phyloP scores from a whole-genome alignment of 1,140 invertebrate genomes.

The Oryzaephilus surinamensis region DNA sequence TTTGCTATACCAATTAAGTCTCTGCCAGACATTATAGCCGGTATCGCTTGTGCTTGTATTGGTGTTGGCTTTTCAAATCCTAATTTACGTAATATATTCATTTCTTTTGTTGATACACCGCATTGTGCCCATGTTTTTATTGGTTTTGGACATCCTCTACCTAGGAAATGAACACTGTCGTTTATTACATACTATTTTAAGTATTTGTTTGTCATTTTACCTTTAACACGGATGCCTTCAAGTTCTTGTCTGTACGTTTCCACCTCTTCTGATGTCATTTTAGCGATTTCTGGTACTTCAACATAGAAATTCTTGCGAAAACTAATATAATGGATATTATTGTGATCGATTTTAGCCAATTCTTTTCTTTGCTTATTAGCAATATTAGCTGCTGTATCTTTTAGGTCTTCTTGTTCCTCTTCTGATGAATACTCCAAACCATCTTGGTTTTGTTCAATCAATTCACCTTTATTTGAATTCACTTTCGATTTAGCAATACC shows the following conservation, averaged over 20 bases:
- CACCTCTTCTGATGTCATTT: conserved; percentile 85
- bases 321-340: conserved; percentile 68
- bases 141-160: conserved; percentile 44
- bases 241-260: conserved; percentile 73
- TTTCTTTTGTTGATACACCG: conserved; percentile 92
- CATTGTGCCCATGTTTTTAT: conserved; percentile 90
- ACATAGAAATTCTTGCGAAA: conserved; percentile 97
- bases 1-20: conserved; percentile 99
- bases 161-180: conserved; percentile 38
- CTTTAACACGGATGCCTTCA: conserved; percentile 78
- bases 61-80: conserved; percentile 96
- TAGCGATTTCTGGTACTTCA: conserved; percentile 70
- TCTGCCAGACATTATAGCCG: conserved; percentile 94
- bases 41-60: conserved; percentile 97
- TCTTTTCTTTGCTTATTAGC: conserved; percentile 85
- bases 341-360: conserved; percentile 80
- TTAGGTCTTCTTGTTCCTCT: conserved; percentile 90
- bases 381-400: conserved; percentile 79
- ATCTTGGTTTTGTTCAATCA: conserved; percentile 96
- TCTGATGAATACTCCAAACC: conserved; percentile 95
- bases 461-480: conserved; percentile 70
- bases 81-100: conserved; percentile 88
- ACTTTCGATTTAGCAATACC: conserved; percentile 82
- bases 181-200: not conserved
- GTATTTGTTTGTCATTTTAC: conserved; percentile 37